Evolutionary conservation across 2,113 vertebrate species (phyloP).

Genomic region (Ptychochromis oligacanthus): DNA sequence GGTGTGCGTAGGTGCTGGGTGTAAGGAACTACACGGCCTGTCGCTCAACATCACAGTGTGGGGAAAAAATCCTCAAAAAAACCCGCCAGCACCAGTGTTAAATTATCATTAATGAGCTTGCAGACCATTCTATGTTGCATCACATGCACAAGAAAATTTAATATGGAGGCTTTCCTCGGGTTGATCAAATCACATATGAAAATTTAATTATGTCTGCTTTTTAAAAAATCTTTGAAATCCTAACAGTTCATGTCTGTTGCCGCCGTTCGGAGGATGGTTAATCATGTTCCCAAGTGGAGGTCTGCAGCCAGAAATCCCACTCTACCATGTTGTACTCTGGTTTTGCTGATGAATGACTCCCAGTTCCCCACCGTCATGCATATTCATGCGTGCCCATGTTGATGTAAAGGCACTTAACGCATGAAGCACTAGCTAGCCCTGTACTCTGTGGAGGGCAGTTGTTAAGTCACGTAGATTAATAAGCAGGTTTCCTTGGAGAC

Average conservation of each 20-base stretch:
- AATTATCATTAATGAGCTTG: background rate
- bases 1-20: slow-evolving; percentile 21
- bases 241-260: background rate
- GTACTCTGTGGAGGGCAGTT: slow-evolving; percentile 47
- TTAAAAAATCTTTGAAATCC: slow-evolving; percentile 31
- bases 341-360: slow-evolving; percentile 47
- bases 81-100: background rate
- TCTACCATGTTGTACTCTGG: slow-evolving; percentile 20
- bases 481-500: slow-evolving; percentile 78
- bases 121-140: slow-evolving; percentile 21
- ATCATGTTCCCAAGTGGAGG: slow-evolving; percentile 4
- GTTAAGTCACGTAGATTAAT: slow-evolving; percentile 69
- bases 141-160: slow-evolving; percentile 1
- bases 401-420: slow-evolving; percentile 43
- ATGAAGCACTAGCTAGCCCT: slow-evolving; percentile 6
- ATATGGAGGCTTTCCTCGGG: slow-evolving; percentile 11
- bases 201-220: slow-evolving; percentile 16
- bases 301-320: slow-evolving; percentile 16
- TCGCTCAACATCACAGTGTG: background rate
- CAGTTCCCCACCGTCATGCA: slow-evolving; percentile 36
- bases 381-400: slow-evolving; percentile 51
- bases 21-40: background rate
- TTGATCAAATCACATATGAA: slow-evolving; percentile 28
- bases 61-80: background rate
- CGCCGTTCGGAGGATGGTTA: slow-evolving; percentile 1